Conservation (phyloP, 2,797 vertebrate genomes). For the Coregonus ussuriensis region DNA sequence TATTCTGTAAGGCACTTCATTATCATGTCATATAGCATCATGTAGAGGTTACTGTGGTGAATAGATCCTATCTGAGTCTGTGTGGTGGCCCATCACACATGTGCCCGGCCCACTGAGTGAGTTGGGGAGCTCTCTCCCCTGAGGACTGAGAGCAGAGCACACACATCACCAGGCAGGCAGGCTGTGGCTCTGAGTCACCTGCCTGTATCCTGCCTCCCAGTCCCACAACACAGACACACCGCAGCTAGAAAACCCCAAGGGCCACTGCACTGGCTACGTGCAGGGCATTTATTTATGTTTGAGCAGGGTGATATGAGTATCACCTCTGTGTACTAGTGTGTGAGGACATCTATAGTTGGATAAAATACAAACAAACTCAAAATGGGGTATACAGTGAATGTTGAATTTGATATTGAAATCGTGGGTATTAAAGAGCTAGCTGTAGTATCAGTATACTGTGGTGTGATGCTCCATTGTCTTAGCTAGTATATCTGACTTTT, state of each 20-base stretch:
- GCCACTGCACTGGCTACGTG: constrained; percentile 42
- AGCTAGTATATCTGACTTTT: not conserved
- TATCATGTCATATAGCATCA: not conserved
- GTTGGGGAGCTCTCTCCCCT: constrained; percentile 61
- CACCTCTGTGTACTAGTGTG: not conserved
- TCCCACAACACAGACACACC: constrained; percentile 51
- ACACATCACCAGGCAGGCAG: constrained; percentile 43
- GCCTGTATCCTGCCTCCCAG: constrained; percentile 65
- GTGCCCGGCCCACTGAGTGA: constrained; percentile 57
- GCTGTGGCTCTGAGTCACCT: constrained; percentile 62
- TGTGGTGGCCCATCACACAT: constrained; percentile 50
- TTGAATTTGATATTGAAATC: not conserved
- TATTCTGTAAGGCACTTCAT: not conserved
- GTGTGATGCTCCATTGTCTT: not conserved
- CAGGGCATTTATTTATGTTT: constrained; percentile 13
- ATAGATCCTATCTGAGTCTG: constrained; percentile 15
- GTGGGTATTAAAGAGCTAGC: not conserved
- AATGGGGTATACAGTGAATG: not conserved
- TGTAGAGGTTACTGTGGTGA: not conserved
- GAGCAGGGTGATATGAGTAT: constrained; percentile 20
- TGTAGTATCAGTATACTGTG: not conserved
- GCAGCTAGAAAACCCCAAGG: constrained; percentile 55
- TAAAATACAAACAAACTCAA: not conserved
- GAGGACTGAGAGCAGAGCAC: constrained; percentile 63
- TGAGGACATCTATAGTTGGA: not conserved